phyloP scores from a whole-genome alignment of 2,888 invertebrate species.

The Eugnorisma glareosa region DNA sequence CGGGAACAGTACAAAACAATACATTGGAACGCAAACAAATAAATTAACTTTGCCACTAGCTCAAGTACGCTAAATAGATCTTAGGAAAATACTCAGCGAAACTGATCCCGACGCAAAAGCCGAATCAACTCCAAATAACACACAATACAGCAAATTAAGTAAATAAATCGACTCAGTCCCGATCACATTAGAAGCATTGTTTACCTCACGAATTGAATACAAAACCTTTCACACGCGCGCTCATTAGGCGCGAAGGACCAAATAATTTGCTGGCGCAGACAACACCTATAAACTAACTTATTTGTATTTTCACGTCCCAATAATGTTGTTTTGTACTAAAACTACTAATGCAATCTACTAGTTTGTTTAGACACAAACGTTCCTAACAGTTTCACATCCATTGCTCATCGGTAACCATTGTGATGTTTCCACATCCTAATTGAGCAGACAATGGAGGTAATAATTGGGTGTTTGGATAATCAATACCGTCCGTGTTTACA shows the following conservation, averaged over 20 bases:
- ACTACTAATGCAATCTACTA: constrained; percentile 40
- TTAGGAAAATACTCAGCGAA: constrained; percentile 16
- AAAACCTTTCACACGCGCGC: constrained; percentile 44
- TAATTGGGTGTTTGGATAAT: constrained; percentile 45
- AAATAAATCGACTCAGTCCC: constrained; percentile 53
- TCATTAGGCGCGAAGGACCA: constrained; percentile 44
- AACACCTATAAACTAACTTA: constrained; percentile 41
- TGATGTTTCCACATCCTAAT: constrained; percentile 39
- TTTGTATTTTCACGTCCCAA: constrained; percentile 49
- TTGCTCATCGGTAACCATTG: constrained; percentile 33
- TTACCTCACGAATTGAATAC: constrained; percentile 57
- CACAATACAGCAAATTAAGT: constrained; percentile 34
- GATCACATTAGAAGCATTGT: constrained; percentile 54
- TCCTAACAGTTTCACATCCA: constrained; percentile 28
- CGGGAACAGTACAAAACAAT: not conserved
- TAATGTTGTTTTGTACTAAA: constrained; percentile 55
- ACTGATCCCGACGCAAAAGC: constrained; percentile 6
- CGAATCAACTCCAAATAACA: constrained; percentile 37
- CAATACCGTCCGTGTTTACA: constrained; percentile 43
- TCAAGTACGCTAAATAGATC: constrained; percentile 15
- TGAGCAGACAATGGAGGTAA: constrained; percentile 41
- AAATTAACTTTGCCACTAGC: constrained; percentile 10
- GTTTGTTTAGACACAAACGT: constrained; percentile 46
- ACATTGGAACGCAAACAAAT: constrained; percentile 1
- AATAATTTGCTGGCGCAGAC: constrained; percentile 39